Evolutionary conservation across 2,113 vertebrate genomes (phyloP).

Genomic region (Gavialis gangeticus): DNA sequence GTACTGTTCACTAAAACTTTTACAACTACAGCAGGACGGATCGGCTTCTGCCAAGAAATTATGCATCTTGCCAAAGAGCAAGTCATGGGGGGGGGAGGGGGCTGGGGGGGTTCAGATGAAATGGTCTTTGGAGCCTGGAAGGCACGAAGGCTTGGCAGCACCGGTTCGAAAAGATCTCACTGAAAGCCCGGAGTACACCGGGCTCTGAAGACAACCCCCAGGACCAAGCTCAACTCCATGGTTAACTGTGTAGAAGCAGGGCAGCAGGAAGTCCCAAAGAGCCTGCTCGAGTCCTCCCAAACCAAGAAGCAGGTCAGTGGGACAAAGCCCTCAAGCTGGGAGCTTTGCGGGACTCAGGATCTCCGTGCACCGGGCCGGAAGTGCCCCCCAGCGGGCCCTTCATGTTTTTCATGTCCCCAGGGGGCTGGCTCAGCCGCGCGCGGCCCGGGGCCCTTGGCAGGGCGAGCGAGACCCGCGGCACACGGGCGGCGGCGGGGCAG

Average conservation of each 20-base stretch:
- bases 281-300: background rate
- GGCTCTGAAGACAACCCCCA: conserved; percentile 54
- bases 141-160: conserved; percentile 19
- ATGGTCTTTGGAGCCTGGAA: conserved; percentile 47
- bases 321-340: background rate
- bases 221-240: background rate
- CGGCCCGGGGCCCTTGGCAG: background rate
- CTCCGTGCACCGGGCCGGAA: no score
- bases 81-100: no score
- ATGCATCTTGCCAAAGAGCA: conserved; percentile 39
- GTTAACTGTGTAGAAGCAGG: background rate
- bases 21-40: conserved; percentile 63
- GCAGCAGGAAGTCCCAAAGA: background rate
- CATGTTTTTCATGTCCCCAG: no score
- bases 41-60: conserved; percentile 47
- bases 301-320: conserved; percentile 19
- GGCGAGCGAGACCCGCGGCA: no score
- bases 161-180: conserved; percentile 44
- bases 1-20: conserved; percentile 63
- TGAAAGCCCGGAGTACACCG: conserved; percentile 14
- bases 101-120: conserved; percentile 22
- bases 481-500: no score
- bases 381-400: no score
- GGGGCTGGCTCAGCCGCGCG: background rate
- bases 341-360: no score